Base-by-base conservation (phyloP, 1,140 invertebrate genomes). In the Heliconius melpomene region DNA sequence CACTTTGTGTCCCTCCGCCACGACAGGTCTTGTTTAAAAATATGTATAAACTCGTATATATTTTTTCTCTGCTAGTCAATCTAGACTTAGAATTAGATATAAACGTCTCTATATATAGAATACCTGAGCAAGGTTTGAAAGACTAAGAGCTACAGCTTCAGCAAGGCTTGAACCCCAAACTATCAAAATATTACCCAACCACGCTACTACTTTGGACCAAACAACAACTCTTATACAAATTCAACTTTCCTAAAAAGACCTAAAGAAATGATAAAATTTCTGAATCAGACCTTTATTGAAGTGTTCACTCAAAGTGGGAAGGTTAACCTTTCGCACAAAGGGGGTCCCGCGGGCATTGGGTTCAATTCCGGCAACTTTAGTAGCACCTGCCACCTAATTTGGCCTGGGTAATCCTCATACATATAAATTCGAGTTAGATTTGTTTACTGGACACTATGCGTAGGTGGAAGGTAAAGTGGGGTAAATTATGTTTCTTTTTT, bases 301-400 rank as follows among this genome's bases (percentile, higher is more conserved):
- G 77, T 29, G 50, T 73, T 74, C 72, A 46, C 36, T 50, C 32
- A 23, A 72, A 72, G 72, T 73, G n/a, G 70, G 46, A 75, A 80
- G 74, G 79, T 76, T 76, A 72, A 80, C 74, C 79, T 81, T 74
- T 75, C 72, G 74, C 77, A 74, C 79, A 81, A 81, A 81, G 76
- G 79, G 75, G 5, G 32, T 81, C 82, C 79, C 82, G 52, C 20
- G 82, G 75, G 79, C 75, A 50, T 80, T 66, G 71, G 75, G 81
- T 79, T 83, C 84, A 78, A 83, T 83, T 81, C 82, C 79, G 72
- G 20, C 80, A 81, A 84, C 74, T 77, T 80, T 75, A 72, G 40
- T 50, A 71, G 75, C 84, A 86, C 84, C 84, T 86, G 84, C 83
- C 79, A 84, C 79, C 83, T 84, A 79, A 84, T 86, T 84, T 82